A percentile compares a stretch with the other conserved stretches of the same genome.
phyloP scores from a whole-genome alignment of 92 coral and sea anemone genomes.

The Phenganax marumi region DNA sequence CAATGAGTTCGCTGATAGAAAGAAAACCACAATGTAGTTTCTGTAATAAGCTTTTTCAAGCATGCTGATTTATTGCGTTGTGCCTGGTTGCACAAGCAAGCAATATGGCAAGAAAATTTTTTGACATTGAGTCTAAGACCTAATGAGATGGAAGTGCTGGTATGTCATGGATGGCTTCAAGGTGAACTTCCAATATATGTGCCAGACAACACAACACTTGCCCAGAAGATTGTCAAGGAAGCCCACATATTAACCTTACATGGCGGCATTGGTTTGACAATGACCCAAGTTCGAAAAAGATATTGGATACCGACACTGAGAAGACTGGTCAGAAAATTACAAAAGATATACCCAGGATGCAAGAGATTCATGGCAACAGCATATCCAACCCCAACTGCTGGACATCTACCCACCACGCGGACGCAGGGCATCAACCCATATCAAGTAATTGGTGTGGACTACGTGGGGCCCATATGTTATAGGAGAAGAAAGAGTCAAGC shows the following conservation, averaged over 20 bases:
- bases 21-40: no score
- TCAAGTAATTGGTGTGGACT: conserved; percentile 8
- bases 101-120: no score
- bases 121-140: conserved; percentile 40
- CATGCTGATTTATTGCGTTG: no score
- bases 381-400: conserved; percentile 3
- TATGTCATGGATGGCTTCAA: conserved; percentile 43
- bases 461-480: background rate
- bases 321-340: background rate
- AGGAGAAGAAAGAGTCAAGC: background rate
- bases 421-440: conserved; percentile 27
- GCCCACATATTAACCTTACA: conserved; percentile 36
- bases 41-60: no score
- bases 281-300: conserved; percentile 39
- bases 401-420: conserved; percentile 1
- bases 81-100: no score
- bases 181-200: conserved; percentile 41
- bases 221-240: conserved; percentile 16
- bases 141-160: conserved; percentile 39
- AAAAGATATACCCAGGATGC: background rate
- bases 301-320: conserved; percentile 36
- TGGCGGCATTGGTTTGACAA: conserved; percentile 34
- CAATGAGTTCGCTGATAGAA: no score
- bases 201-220: conserved; percentile 1
- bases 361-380: conserved; percentile 1